Evolutionary conservation across 2,888 invertebrate genomes (phyloP), one percentile per base, ranked within the genome.

Genomic region (Leptopilina drosophilae): DNA sequence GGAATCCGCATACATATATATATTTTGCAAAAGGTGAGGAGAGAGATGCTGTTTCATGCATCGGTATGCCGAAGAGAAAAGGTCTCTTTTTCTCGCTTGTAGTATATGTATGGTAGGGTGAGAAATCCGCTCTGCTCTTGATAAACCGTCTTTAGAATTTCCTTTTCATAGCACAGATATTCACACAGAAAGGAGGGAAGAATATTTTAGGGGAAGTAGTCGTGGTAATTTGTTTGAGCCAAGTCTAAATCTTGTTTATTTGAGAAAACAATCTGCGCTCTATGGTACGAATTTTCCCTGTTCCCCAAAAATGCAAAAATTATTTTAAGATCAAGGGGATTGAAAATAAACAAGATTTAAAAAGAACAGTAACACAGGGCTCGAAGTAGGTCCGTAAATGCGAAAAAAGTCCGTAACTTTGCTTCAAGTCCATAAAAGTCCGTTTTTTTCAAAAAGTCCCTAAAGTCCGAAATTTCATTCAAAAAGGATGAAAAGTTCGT

Each of bases 151-250:
- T 73, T 73, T 33, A 56, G 56, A 33, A 5, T 73, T 56, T 73
- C 73, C 53, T 73, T 33, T 73, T 73, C 53, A 33, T 56, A 53
- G 73, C 73, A 73, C 73, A 73, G 73, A 73, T n/a, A n/a, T 73
- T 73, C 73, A 56, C 33, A 53, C 33, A 53, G 56, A 14, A 42
- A 64, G 26, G 33, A 64, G 40, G 64, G 64, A 40, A 64, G 64
- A 73, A 73, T 73, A 33, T 33, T 49, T 49, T 33, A 73, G 73
- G 56, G 73, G 56, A 73, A 73, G 56, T n/a, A 73, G 56, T n/a
- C 73, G n/a, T 56, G 73, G 56, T 73, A 56, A 73, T 56, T 73
- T 73, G 56, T 53, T 53, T 33, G 53, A 73, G 73, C 56, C 14
- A 26, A 73, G 53, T 33, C 26, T 73, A 73, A 73, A 73, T 73